Percentiles rank a stretch among this genome's conserved stretches.
These are phyloP conservation scores for Thymelicus acteon DNA, from an alignment of 2,888 invertebrate species.

Conservation along the genomic window DNA sequence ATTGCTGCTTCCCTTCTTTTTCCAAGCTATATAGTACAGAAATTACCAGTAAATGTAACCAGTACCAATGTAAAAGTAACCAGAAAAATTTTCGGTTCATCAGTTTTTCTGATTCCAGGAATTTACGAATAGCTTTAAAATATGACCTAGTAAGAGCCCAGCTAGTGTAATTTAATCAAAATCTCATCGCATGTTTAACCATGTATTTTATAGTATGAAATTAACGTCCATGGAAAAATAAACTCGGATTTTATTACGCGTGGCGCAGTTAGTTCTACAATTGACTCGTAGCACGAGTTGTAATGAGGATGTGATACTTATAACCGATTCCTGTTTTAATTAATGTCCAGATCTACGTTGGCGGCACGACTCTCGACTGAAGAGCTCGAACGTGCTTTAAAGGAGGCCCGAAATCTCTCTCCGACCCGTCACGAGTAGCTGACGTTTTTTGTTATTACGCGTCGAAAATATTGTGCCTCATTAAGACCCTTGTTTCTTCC, in stretches of 20 bases:
- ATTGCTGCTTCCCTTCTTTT: not conserved
- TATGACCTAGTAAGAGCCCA: too few relatives aligned
- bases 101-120: too few relatives aligned
- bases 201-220: not conserved
- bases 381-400: constrained; percentile 23
- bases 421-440: not conserved
- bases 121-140: too few relatives aligned
- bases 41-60: too few relatives aligned
- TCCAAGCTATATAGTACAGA: not conserved
- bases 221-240: not conserved
- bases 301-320: not conserved
- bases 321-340: not conserved
- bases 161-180: too few relatives aligned
- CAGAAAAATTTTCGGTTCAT: too few relatives aligned
- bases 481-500: constrained; percentile 6
- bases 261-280: not conserved
- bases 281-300: not conserved
- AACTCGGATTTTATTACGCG: not conserved
- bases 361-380: not conserved
- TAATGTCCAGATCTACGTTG: not conserved
- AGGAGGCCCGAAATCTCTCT: constrained; percentile 14
- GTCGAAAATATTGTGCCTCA: constrained; percentile 10
- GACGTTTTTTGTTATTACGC: constrained; percentile 6
- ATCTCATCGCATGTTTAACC: too few relatives aligned
- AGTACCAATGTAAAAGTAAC: too few relatives aligned